Percentiles rank a stretch among this genome's conserved stretches.
Evolutionary conservation across 2,888 invertebrate species (phyloP).

Genomic region (Apantesis nais): DNA sequence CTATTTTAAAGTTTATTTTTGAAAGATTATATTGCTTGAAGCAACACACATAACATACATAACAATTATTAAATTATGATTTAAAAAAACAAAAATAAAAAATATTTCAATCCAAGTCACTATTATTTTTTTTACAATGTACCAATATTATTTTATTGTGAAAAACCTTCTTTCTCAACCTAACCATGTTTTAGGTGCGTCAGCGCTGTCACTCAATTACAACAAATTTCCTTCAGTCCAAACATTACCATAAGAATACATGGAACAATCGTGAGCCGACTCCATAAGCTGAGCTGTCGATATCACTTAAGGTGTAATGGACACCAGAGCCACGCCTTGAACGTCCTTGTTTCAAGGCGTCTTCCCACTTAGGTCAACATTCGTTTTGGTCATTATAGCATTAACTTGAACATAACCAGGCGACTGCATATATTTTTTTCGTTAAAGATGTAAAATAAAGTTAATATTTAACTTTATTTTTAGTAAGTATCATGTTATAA

Average conservation of each 20-base stretch:
- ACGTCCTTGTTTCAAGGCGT: slow-evolving; percentile 41
- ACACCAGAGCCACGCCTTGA: slow-evolving; percentile 63
- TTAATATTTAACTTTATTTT: too few species aligned
- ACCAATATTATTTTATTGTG: not conserved
- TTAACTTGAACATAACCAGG: not conserved
- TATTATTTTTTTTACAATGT: too few species aligned
- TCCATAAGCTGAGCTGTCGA: slow-evolving; percentile 71
- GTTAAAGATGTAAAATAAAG: too few species aligned
- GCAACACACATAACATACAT: too few species aligned
- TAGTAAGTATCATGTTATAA: too few species aligned
- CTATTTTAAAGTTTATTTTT: too few species aligned
- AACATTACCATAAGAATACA: slow-evolving; percentile 48
- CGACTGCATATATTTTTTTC: not conserved
- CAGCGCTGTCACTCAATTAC: slow-evolving; percentile 23
- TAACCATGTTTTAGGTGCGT: slow-evolving; percentile 14
- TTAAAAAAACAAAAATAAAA: too few species aligned
- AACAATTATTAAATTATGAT: too few species aligned
- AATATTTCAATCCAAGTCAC: too few species aligned
- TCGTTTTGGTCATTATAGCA: slow-evolving; percentile 26
- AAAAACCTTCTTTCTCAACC: not conserved
- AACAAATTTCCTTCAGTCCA: slow-evolving; percentile 32
- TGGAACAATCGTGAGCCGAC: slow-evolving; percentile 52
- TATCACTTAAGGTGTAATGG: slow-evolving; percentile 72
- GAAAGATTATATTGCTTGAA: too few species aligned
- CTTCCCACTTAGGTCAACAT: slow-evolving; percentile 18